Percentiles rank a stretch among this genome's conserved stretches.
These are phyloP conservation scores for Gibbula magus DNA, from an alignment of 2,888 invertebrate species.

Conservation along the genomic window DNA sequence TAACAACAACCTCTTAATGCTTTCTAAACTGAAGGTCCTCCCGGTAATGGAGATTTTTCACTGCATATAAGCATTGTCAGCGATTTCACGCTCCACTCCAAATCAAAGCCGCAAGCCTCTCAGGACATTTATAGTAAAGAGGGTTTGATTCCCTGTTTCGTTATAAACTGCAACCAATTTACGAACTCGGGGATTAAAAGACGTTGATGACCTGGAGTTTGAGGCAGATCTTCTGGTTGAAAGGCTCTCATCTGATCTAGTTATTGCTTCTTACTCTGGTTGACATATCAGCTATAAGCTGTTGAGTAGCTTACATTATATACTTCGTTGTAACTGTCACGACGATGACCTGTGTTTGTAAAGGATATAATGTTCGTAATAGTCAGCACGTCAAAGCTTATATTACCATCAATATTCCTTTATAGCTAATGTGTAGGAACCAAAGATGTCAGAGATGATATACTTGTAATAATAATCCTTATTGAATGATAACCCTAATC, in stretches of 20 bases:
- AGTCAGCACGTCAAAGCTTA: neutral
- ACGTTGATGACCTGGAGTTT: neutral
- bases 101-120: neutral
- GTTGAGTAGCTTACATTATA: too few species aligned
- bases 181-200: neutral
- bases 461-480: too few species aligned
- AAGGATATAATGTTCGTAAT: neutral
- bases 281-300: too few species aligned
- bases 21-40: neutral
- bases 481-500: too few species aligned
- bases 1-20: neutral
- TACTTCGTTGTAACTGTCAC: too few species aligned
- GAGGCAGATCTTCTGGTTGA: neutral
- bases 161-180: neutral
- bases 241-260: neutral
- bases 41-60: neutral
- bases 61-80: neutral
- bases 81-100: neutral
- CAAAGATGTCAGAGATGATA: too few species aligned
- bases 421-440: too few species aligned
- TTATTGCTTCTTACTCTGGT: neutral
- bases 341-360: neutral
- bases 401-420: neutral
- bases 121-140: neutral
- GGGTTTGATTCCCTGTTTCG: neutral